Evolutionary conservation across 2,888 invertebrate species (phyloP).

Genomic region (Nemotelus pantherinus): DNA sequence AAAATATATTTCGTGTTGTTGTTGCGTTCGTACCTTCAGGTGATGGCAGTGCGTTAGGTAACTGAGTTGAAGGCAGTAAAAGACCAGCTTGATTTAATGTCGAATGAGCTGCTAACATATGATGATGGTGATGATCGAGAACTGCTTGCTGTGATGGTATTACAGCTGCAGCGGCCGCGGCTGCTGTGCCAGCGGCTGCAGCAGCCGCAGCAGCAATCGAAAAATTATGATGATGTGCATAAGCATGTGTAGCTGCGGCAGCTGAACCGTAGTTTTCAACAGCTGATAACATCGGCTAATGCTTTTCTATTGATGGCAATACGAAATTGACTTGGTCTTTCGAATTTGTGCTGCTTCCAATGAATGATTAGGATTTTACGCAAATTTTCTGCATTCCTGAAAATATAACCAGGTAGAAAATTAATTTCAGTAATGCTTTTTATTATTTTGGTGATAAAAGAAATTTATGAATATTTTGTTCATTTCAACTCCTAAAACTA

Average conservation of each 20-base stretch:
- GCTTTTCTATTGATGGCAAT: no score
- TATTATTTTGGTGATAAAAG: no score
- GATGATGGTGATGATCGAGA: constrained; percentile 45
- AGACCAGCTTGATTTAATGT: constrained; percentile 19
- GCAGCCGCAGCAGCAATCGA: constrained; percentile 55
- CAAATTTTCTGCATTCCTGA: no score
- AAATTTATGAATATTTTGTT: no score
- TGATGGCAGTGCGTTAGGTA: constrained; percentile 21
- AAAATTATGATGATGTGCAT: constrained; percentile 55
- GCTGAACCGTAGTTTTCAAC: constrained; percentile 57
- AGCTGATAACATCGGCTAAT: constrained; percentile 57
- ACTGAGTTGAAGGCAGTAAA: constrained; percentile 51
- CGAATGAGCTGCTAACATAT: constrained; percentile 47
- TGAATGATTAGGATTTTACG: no score
- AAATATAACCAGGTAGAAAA: no score
- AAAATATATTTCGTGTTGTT: constrained; percentile 4
- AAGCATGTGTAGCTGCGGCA: constrained; percentile 53
- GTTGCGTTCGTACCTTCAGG: constrained; percentile 21
- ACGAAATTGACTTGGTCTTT: no score
- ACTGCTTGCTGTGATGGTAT: constrained; percentile 42
- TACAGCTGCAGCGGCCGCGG: constrained; percentile 54
- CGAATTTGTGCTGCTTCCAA: no score
- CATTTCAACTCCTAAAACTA: no score
- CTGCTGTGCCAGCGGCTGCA: constrained; percentile 53
- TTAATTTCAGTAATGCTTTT: no score